Evolutionary conservation across 1,140 invertebrate species (phyloP), one percentile per base, ranked within the genome.

Genomic region (Atopsyche davidsoni): DNA sequence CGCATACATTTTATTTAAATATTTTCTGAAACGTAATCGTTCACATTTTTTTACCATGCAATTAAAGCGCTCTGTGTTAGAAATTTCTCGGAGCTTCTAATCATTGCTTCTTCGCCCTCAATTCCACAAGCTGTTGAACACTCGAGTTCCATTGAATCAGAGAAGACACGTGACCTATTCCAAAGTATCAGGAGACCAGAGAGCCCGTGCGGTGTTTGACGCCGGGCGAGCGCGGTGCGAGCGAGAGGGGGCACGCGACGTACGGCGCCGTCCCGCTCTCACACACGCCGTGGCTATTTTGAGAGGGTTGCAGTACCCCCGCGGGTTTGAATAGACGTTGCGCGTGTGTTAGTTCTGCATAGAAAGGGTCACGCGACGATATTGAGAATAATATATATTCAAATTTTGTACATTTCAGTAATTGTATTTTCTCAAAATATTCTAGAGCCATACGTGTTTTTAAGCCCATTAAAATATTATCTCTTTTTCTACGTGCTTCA

Each of bases 161-260:
- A 53, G 44, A 46, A 53, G 51, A 53, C 51, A 53, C 51, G 51
- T 53, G 51, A 53, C 51, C 51, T 53, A 53, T 53, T 53, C 51
- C 46, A 47, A 46, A 47, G 36, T 46, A 47, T 22, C 19, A 47
- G 51, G 51, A 41, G 45, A n/a, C 4, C 51, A 53, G 35, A 45
- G 32, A 19, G 13, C 7, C 11, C n/a, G 2, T 22, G 21, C 10
- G 41, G 41, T 9, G 25, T 10, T 13, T 34, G 19, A 16, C 16
- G 17, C 24, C 16, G n/a, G 4, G 10, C 7, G 16, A 18, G 19
- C 4, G 36, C 4, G 2, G 40, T 43, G 32, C 10, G 28, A 28
- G 39, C 13, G 39, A 35, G 25, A 44, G 3, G 38, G 18, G 42
- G 13, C 6, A 21, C 1, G 2, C 35, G 10, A 3, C 2, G 40